A percentile compares a stretch with the other conserved stretches of the same genome.
phyloP scores from a whole-genome alignment of 2,797 vertebrate species.

The Halcyon badia region DNA sequence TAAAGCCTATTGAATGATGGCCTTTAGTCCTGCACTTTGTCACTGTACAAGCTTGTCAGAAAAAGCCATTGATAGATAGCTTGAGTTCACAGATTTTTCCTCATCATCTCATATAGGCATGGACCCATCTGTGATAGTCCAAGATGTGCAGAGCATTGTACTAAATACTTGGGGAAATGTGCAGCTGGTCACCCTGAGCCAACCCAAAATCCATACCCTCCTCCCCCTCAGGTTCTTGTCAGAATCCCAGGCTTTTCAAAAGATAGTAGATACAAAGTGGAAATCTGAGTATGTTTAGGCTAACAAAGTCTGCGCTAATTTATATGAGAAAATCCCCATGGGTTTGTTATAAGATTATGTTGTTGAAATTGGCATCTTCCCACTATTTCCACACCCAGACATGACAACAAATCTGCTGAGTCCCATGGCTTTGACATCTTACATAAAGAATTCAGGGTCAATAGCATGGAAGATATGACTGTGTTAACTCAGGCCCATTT shows the following conservation, averaged over 20 bases:
- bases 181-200: background rate
- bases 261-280: background rate
- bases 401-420: background rate
- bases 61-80: background rate
- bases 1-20: background rate
- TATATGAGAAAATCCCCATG: background rate
- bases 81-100: background rate
- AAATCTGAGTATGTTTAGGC: constrained; percentile 31
- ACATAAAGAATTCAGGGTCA: constrained; percentile 5
- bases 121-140: background rate
- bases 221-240: background rate
- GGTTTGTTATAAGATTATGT: background rate
- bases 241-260: background rate
- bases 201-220: background rate
- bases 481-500: background rate
- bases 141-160: background rate
- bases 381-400: constrained; percentile 25
- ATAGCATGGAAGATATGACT: background rate
- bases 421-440: constrained; percentile 7
- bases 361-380: constrained; percentile 44
- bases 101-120: background rate
- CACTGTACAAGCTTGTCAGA: background rate
- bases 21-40: background rate
- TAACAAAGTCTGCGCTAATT: constrained; percentile 6
- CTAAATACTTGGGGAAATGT: background rate